A percentile compares a stretch with the other conserved stretches of the same genome.
These are phyloP conservation scores for Sturmia bella DNA, from an alignment of 2,888 invertebrate species.

Conservation along the genomic window DNA sequence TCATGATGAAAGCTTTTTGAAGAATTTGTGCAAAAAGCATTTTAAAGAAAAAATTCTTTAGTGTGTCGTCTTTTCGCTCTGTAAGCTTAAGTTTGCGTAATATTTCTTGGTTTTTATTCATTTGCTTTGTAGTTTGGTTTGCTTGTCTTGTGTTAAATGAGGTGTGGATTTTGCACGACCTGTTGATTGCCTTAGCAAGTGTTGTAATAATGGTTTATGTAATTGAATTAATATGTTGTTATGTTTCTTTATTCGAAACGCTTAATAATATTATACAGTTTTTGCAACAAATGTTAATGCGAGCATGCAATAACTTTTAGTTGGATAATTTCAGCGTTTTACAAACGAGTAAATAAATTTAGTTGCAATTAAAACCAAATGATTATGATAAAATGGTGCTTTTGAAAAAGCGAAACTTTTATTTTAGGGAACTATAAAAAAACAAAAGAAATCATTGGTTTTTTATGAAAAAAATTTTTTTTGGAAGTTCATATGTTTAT, in stretches of 20 bases:
- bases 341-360: background rate
- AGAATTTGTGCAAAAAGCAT: constrained; percentile 5
- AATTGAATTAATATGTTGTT: constrained; percentile 25
- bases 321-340: background rate
- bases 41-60: constrained; percentile 23
- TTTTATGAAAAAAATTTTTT: no score
- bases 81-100: background rate
- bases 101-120: background rate
- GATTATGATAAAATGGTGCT: no score
- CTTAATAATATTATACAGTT: constrained; percentile 6
- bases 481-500: no score
- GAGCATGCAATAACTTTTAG: background rate
- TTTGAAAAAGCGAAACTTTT: no score
- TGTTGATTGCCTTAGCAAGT: constrained; percentile 28
- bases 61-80: background rate
- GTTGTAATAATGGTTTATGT: constrained; percentile 25
- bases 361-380: no score
- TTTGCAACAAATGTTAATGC: constrained; percentile 1
- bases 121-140: constrained; percentile 8
- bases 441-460: no score
- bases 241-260: constrained; percentile 7
- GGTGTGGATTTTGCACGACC: constrained; percentile 22
- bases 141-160: constrained; percentile 1
- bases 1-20: background rate
- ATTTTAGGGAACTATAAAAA: no score